Conservation (phyloP, 2,888 invertebrate species). For the Machimus rusticus region DNA sequence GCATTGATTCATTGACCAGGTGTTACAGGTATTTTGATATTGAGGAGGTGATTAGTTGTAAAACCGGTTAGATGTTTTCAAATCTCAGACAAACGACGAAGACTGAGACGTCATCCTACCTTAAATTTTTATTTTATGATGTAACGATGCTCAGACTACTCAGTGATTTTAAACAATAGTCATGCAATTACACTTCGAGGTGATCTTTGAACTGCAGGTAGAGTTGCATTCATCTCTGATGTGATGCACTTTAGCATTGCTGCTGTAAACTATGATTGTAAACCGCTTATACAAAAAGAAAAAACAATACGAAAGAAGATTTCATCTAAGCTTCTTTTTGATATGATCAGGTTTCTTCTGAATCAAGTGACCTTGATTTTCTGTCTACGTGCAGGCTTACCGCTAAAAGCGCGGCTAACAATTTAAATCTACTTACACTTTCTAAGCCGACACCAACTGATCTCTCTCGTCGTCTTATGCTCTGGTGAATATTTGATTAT, state of each 20-base stretch:
- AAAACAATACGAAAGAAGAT: not conserved
- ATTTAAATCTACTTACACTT: constrained; percentile 27
- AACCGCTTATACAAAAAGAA: not conserved
- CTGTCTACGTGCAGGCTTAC: not conserved
- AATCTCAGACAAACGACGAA: not conserved
- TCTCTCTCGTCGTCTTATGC: not conserved
- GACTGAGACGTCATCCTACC: not conserved
- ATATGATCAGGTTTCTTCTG: constrained; percentile 19
- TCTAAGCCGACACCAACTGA: not conserved
- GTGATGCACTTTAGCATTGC: not conserved
- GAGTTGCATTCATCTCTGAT: not conserved
- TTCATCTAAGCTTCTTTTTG: not conserved
- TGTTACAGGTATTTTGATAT: not conserved
- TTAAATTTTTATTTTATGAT: constrained; percentile 17
- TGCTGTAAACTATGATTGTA: not conserved
- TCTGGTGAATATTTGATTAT: constrained; percentile 23
- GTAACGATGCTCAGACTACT: constrained; percentile 3
- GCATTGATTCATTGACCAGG: not conserved
- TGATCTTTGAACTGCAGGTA: not conserved
- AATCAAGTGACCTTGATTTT: constrained; percentile 23
- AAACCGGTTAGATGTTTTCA: constrained; percentile 30
- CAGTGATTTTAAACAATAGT: not conserved
- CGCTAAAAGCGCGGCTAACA: not conserved
- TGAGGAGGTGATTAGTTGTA: not conserved
- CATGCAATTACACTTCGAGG: not conserved